Evolutionary conservation across 2,113 vertebrate genomes (phyloP), one percentile per base, ranked within the genome.

Genomic region (Larimichthys polyactis): DNA sequence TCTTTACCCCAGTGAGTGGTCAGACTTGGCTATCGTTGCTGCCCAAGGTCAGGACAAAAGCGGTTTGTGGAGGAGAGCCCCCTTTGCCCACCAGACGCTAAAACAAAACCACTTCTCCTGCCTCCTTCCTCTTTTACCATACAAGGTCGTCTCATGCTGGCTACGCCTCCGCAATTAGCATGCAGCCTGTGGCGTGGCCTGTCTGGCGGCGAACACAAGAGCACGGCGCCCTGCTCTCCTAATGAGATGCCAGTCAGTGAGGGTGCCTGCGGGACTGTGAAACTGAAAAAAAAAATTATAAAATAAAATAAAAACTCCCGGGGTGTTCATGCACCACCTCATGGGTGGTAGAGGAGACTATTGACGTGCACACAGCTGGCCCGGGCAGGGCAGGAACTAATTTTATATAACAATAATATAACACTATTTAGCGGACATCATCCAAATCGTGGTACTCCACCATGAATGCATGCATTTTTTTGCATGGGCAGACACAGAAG

Each of bases 161-260:
- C 81, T 83, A 91, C 90, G 88, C 91, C 90, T 92, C 86, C 43
- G 69, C 87, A 91, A 94, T 94, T 94, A 94, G 92, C 91, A 94
- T 94, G 91, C 91, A 92, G 91, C 87, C 91, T 43, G 91, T 90
- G 89, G 92, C 59, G 75, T 76, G 90, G 90, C 87, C 92, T 91
- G 93, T 93, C 92, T 94, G 91, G 89, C 71, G 71, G 81, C 19
- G 54, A 87, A 72, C 85, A 72, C 81, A 54, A 71, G 43, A 71
- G 84, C 85, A 16, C 24, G 67, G 74, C 70, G 67, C 75, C 75
- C 82, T 75, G 88, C 89, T 83, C 89, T 76, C 81, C 84, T 92
- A 94, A 94, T 93, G 93, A 94, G 88, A 89, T 90, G 91, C 91
- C 91, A 90, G 91, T 93, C 93, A 91, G 81, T 16, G 55, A 78